These are phyloP conservation scores for Nomada lathburiana DNA, from an alignment of 2,888 invertebrate genomes.

Conservation along the genomic window DNA sequence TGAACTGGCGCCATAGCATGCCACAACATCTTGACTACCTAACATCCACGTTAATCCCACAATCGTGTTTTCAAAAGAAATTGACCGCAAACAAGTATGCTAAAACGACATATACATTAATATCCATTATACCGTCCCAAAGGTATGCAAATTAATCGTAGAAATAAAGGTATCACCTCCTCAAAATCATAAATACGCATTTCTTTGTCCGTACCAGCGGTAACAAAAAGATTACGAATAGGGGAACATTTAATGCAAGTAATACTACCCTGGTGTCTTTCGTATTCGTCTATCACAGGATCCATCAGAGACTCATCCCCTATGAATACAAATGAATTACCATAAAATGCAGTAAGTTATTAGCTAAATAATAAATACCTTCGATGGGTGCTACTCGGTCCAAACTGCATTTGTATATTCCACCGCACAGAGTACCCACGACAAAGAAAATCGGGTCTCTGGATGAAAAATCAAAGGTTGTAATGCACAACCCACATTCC, in stretches of 20 bases:
- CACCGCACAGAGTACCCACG: slow-evolving; percentile 82
- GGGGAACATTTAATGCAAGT: slow-evolving; percentile 79
- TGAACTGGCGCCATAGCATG: slow-evolving; percentile 78
- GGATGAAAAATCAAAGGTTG: slow-evolving; percentile 80
- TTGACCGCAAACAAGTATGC: slow-evolving; percentile 72
- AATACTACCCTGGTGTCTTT: slow-evolving; percentile 79
- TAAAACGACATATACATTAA: slow-evolving; percentile 51
- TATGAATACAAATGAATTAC: slow-evolving; percentile 43
- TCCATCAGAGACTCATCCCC: slow-evolving; percentile 77
- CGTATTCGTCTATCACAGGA: slow-evolving; percentile 80
- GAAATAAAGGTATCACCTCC: slow-evolving; percentile 70
- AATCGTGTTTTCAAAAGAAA: slow-evolving; percentile 77
- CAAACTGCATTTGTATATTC: slow-evolving; percentile 80
- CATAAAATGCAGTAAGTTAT: neutral
- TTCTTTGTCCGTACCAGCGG: slow-evolving; percentile 80
- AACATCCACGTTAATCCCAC: slow-evolving; percentile 79
- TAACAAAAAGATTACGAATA: slow-evolving; percentile 76
- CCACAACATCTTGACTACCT: slow-evolving; percentile 77
- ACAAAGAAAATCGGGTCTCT: slow-evolving; percentile 76
- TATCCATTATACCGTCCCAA: neutral
- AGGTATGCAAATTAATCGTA: neutral
- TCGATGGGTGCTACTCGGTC: slow-evolving; percentile 75
- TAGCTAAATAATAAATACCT: slow-evolving; percentile 58
- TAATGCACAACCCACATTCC: slow-evolving; percentile 80
- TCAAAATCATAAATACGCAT: slow-evolving; percentile 80